Evolutionary conservation across 2,797 vertebrate genomes (phyloP).

Genomic region (Myripristis jacobus): DNA sequence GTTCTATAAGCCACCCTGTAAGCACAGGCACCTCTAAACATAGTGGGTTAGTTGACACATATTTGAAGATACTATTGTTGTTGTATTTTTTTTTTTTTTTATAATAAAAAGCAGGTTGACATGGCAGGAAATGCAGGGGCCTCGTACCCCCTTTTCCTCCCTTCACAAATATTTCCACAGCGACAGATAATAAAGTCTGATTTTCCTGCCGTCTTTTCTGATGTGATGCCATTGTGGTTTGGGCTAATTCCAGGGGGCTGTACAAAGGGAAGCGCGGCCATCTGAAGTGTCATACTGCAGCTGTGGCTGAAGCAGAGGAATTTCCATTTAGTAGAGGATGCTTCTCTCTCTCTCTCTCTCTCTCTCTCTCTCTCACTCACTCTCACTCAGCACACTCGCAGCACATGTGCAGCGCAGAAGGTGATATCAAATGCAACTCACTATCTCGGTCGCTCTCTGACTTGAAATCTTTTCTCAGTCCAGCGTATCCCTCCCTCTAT

Average conservation of each 20-base stretch:
- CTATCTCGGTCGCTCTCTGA: conserved; percentile 68
- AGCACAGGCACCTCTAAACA: too few species aligned
- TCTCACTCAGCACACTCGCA: conserved; percentile 48
- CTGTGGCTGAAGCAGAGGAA: conserved; percentile 87
- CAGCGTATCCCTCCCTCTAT: conserved; percentile 18
- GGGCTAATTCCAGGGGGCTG: conserved; percentile 91
- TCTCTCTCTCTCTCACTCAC: conserved; percentile 15
- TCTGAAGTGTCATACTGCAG: conserved; percentile 93
- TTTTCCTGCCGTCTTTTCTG: conserved; percentile 85
- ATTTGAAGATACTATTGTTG: conserved; percentile 33
- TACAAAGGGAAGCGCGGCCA: conserved; percentile 90
- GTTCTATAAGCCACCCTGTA: too few species aligned
- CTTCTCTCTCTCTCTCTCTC: conserved; percentile 52
- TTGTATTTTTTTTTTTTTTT: conserved; percentile 35
- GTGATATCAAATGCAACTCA: conserved; percentile 89
- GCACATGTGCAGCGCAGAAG: conserved; percentile 94
- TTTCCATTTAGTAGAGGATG: conserved; percentile 86
- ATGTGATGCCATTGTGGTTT: conserved; percentile 93
- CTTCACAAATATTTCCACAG: conserved; percentile 83
- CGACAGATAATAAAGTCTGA: conserved; percentile 88
- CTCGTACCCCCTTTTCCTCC: conserved; percentile 61
- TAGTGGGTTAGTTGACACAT: conserved; percentile 31
- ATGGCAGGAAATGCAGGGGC: conserved; percentile 65
- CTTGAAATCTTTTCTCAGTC: conserved; percentile 53
- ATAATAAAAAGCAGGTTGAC: conserved; percentile 68